Base-by-base conservation (phyloP, 2,888 invertebrate species). In the Nephrotoma flavescens region DNA sequence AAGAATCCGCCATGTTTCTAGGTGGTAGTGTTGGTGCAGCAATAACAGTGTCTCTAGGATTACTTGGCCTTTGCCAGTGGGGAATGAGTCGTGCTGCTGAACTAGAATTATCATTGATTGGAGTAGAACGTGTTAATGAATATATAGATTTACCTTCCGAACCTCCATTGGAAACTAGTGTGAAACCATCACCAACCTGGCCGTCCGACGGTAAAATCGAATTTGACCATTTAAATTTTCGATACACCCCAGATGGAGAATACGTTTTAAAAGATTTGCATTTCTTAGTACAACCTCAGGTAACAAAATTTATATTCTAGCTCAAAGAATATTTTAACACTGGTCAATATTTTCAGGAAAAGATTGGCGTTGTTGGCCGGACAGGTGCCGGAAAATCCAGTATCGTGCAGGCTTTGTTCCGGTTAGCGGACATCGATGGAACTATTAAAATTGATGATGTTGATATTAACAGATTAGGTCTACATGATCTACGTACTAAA, bases 61-160 rank as follows among this genome's bases (percentile, higher is more conserved):
- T 95, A 85, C 94, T 95, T 0, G 95, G 95, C 1, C 95, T 95
- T 94, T 95, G 95, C 45, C 95, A 95, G 89, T 97, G 96, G 94
- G 96, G 96, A 0, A 95, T 97, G 93, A 91, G 97, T 45, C 97
- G 97, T 89, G 96, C 96, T 0, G 96, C 97, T 0, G 97, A 97
- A 89, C 92, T 96, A 0, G 95, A 96, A 89, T 96, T 96, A 89
- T 94, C 95, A 89, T 95, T 96, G 96, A 96, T 95, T 0, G 95
- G 95, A 0, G 97, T 97, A 2, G 97, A 97, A 90, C 93, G 97
- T 88, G 94, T 97, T 19, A 89, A 96, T 9, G 97, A 97, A 89
- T 98, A 97, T 90, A 94, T 94, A 0, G 93, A 94, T 44, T 89
- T 95, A 31, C 92, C 93, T 88, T 91, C 91, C 4, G 92, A 92